A percentile compares a stretch with the other conserved stretches of the same genome.
phyloP scores from a whole-genome alignment of 2,113 vertebrate genomes.

The Epinephelus moara region DNA sequence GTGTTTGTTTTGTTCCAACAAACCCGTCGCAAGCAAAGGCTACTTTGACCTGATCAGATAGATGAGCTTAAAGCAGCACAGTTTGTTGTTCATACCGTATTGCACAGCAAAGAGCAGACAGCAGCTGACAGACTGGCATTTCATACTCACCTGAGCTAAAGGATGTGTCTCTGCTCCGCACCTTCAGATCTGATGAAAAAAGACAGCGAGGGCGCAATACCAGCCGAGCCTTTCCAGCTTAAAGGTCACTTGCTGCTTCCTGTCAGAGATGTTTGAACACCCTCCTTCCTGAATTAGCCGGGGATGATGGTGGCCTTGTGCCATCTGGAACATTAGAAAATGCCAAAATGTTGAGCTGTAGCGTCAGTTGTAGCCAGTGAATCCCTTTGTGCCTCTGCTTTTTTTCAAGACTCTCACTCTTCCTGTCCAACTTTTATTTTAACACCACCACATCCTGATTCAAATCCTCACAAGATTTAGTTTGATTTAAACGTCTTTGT shows the following conservation, averaged over 20 bases:
- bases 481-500: not conserved
- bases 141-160: constrained; percentile 64
- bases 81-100: constrained; percentile 15
- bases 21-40: constrained; percentile 18
- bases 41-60: constrained; percentile 6
- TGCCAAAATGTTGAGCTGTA: constrained; percentile 21
- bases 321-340: constrained; percentile 46
- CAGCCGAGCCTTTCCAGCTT: constrained; percentile 60
- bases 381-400: not conserved
- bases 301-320: constrained; percentile 27
- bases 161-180: constrained; percentile 44
- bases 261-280: constrained; percentile 54
- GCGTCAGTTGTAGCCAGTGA: constrained; percentile 8
- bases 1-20: constrained; percentile 6
- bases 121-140: constrained; percentile 73
- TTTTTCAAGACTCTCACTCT: not conserved
- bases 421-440: not conserved
- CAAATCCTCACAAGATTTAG: not conserved
- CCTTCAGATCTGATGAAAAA: constrained; percentile 46
- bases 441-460: not conserved
- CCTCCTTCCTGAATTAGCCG: constrained; percentile 35
- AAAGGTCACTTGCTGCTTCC: constrained; percentile 75
- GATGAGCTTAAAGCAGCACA: constrained; percentile 22
- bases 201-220: constrained; percentile 42
- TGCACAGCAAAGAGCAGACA: constrained; percentile 41